Evolutionary conservation across 2,797 vertebrate genomes (phyloP).

Genomic region (Anabacerthia variegaticeps): DNA sequence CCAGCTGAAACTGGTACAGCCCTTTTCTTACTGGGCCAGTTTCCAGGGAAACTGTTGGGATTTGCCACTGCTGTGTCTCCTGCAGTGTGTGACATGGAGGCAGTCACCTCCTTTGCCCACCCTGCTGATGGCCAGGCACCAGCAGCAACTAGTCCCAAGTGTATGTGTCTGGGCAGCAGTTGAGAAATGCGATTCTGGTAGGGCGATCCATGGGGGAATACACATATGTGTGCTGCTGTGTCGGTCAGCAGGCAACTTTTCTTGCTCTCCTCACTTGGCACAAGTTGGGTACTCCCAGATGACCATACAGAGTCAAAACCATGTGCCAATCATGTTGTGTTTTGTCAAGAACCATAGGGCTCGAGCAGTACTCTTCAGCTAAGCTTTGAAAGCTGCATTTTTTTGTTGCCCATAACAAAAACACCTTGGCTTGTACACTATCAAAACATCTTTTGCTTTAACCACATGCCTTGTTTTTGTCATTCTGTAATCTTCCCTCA

Average conservation of each 20-base stretch:
- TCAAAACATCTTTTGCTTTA: constrained; percentile 32
- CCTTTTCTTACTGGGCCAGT: neutral
- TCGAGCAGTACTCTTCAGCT: neutral
- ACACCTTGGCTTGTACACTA: neutral
- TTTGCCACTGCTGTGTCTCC: neutral
- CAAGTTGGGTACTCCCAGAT: neutral
- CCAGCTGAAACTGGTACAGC: neutral
- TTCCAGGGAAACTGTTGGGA: neutral
- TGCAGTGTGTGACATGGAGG: neutral
- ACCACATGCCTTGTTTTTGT: neutral
- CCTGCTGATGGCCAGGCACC: neutral
- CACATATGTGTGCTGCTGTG: fast-evolving
- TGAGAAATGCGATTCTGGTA: neutral
- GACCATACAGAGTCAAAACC: neutral
- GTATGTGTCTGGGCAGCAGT: neutral
- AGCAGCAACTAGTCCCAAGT: neutral
- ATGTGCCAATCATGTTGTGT: neutral
- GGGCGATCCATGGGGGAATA: fast-evolving
- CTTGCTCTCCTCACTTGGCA: neutral
- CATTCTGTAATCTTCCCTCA: neutral
- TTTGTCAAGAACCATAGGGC: neutral
- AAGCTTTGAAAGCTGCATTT: neutral
- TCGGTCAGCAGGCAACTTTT: neutral
- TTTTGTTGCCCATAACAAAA: neutral
- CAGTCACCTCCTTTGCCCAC: neutral